These are phyloP conservation scores for Hemiprocne comata DNA, from an alignment of 2,113 vertebrate species.

Conservation along the genomic window DNA sequence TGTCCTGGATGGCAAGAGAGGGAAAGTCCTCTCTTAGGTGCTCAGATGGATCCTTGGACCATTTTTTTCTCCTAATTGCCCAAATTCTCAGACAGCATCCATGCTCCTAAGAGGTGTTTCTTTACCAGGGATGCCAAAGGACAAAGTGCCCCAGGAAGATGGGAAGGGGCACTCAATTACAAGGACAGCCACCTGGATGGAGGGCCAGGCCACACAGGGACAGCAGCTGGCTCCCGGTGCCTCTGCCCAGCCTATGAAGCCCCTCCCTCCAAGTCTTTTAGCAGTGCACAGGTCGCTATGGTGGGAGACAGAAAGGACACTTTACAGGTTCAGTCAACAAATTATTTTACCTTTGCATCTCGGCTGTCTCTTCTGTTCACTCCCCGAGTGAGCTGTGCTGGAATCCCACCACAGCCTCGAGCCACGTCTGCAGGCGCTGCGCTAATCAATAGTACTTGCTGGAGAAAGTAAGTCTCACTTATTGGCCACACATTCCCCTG, in stretches of 20 bases:
- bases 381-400: background rate
- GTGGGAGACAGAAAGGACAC: background rate
- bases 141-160: background rate
- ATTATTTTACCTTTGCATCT: background rate
- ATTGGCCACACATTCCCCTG: constrained; percentile 35
- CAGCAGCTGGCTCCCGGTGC: background rate
- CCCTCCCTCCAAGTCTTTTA: background rate
- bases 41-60: background rate
- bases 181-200: background rate
- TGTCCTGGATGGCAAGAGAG: background rate
- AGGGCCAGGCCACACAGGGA: background rate
- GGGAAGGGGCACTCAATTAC: background rate
- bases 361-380: background rate
- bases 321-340: background rate
- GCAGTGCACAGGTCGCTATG: fast-evolving
- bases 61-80: background rate
- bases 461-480: constrained; percentile 46
- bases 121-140: background rate
- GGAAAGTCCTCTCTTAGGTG: background rate
- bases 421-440: background rate
- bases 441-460: constrained; percentile 50
- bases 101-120: background rate
- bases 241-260: fast-evolving
- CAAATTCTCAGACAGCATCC: background rate
- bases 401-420: background rate